A percentile compares a stretch with the other conserved stretches of the same genome.
phyloP scores from a whole-genome alignment of 1,140 invertebrate genomes.

The Saxidomus purpurata region DNA sequence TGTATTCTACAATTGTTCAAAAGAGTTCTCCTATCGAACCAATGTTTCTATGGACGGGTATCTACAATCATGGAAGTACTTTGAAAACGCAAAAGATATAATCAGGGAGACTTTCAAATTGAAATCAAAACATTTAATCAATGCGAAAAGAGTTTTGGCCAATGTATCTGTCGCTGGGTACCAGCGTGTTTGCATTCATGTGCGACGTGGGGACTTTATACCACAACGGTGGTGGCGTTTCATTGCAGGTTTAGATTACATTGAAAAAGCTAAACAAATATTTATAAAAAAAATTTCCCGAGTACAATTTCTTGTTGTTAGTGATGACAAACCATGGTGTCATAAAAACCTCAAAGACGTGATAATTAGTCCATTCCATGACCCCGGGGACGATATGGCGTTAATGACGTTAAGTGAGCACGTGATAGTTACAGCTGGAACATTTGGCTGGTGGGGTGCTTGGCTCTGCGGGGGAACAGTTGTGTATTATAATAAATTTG shows the following conservation, averaged over 20 bases:
- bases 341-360: slow-evolving; percentile 58
- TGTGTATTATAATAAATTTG: slow-evolving; percentile 77
- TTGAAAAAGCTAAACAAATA: slow-evolving; percentile 57
- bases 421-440: slow-evolving; percentile 78
- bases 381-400: slow-evolving; percentile 80
- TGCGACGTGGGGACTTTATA: not conserved
- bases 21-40: not conserved
- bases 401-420: slow-evolving; percentile 80
- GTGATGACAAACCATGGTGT: slow-evolving; percentile 72
- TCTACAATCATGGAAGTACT: slow-evolving; percentile 37
- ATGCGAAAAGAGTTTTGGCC: not conserved
- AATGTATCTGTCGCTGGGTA: not conserved
- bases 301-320: slow-evolving; percentile 69
- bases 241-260: slow-evolving; percentile 38
- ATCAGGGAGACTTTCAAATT: not conserved
- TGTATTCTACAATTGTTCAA: not conserved
- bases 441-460: slow-evolving; percentile 83
- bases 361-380: slow-evolving; percentile 40
- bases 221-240: not conserved
- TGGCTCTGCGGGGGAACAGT: slow-evolving; percentile 79
- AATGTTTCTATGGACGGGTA: not conserved
- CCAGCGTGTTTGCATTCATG: not conserved
- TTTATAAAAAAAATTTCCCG: slow-evolving; percentile 42
- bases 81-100: not conserved
- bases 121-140: not conserved